Base-by-base conservation (phyloP, 64 coral and sea anemone genomes). In the Orbicella faveolata region DNA sequence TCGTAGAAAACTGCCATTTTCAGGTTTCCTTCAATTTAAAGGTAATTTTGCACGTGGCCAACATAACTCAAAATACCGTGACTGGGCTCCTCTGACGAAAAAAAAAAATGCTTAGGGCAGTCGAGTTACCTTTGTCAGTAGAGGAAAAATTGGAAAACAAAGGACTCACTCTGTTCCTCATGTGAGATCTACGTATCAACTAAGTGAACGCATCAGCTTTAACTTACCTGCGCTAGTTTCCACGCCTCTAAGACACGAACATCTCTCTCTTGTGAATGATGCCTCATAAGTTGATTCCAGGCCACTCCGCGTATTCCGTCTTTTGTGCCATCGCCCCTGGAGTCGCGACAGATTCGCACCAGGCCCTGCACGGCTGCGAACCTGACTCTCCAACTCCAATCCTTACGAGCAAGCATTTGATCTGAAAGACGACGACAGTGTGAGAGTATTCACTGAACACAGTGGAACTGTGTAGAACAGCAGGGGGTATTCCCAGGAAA, bases 371-470 rank as follows among this genome's bases (percentile, higher is more conserved):
- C 92, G 52, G 95, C 92, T 54, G 95, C 91, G 84, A 96, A 96
- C 84, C 95, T 93, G 14, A 96, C 89, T 83, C 95, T 75, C 95
- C 95, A 96, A 67, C 95, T 96, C 95, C 95, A 96, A 65, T 96
- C 95, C 84, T 74, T 93, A 55, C 12, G 65, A 73, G 34, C 6
- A 20, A 9, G 10, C 35, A 4, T 15, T 16, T 16, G 37, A 51
- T 21, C 33, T 21, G 61, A 10, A 72, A 85, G 23, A 77, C 6
- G 25, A 23, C 21, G n/a, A 26, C 25, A 70, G 67, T 11, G 67
- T 26, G 15, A 59, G 11, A 59, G 15, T 15, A 14, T 59, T 59
- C 55, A 59, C 55, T 59, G 55, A 59, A 14, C 55, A 59, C 15
- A 59, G 55, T 59, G 9, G 55, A 59, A 1, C 55, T 86, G 13